These are phyloP conservation scores for Rhaphigaster nebulosa DNA, from an alignment of 2,888 invertebrate genomes.

Conservation along the genomic window DNA sequence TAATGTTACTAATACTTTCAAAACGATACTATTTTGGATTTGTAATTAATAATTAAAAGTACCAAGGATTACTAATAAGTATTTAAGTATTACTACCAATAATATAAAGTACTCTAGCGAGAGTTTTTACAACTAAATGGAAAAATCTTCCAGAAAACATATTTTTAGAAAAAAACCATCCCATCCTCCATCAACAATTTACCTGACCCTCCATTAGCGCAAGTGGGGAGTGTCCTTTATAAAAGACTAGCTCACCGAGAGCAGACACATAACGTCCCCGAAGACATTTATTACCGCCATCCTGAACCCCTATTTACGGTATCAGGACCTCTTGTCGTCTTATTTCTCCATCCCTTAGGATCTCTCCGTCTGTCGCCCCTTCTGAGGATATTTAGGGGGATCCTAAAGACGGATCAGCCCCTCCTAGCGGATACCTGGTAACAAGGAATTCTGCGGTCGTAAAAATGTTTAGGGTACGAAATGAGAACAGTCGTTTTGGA, in stretches of 20 bases:
- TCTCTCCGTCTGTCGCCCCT: neutral
- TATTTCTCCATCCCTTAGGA: conserved; percentile 30
- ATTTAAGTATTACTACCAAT: too few relatives aligned
- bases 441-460: neutral
- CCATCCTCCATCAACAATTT: neutral
- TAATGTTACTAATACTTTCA: too few relatives aligned
- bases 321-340: conserved; percentile 22
- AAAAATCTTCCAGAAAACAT: neutral
- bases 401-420: conserved; percentile 36
- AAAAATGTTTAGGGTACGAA: conserved; percentile 64
- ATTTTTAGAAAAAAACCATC: neutral
- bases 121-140: neutral
- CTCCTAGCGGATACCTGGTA: neutral
- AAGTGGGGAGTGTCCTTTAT: neutral
- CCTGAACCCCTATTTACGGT: conserved; percentile 43
- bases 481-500: neutral
- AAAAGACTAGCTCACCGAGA: neutral
- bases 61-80: too few relatives aligned
- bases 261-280: neutral
- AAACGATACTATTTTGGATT: too few relatives aligned
- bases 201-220: neutral
- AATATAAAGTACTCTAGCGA: too few relatives aligned
- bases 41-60: too few relatives aligned
- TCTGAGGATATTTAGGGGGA: neutral
- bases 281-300: conserved; percentile 15